Evolutionary conservation across 2,888 invertebrate species (phyloP).

Genomic region (Conops quadrifasciatus): DNA sequence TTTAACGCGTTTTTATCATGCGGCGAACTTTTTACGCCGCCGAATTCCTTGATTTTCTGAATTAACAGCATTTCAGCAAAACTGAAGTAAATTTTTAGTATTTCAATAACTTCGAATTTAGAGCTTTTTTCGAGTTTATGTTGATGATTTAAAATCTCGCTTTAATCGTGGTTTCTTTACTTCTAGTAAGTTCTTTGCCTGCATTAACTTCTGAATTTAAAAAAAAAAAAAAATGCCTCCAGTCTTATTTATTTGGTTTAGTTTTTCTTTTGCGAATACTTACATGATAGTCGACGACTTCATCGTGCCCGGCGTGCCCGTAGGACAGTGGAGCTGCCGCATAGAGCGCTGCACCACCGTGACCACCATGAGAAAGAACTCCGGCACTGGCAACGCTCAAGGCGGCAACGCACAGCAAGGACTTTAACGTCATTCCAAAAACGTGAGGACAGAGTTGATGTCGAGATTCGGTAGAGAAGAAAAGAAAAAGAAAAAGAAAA

Average conservation of each 20-base stretch:
- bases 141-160: no score
- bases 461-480: background rate
- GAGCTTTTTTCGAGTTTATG: background rate
- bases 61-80: no score
- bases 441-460: background rate
- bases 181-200: no score
- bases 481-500: conserved; percentile 34
- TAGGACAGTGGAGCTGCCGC: conserved; percentile 53
- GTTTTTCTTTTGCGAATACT: conserved; percentile 51
- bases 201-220: background rate
- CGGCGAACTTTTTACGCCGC: no score
- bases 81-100: background rate
- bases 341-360: conserved; percentile 55
- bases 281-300: conserved; percentile 64
- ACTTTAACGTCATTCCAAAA: conserved; percentile 48
- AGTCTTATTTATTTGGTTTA: no score
- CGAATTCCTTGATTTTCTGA: no score
- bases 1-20: no score
- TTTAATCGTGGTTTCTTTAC: conserved; percentile 31
- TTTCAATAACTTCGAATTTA: background rate
- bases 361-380: conserved; percentile 57
- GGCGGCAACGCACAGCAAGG: conserved; percentile 63
- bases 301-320: conserved; percentile 52
- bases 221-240: background rate
- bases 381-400: conserved; percentile 64